Percentiles rank a stretch among this genome's conserved stretches.
Conservation (phyloP, 2,888 invertebrate genomes). For the Gortyna flavago region DNA sequence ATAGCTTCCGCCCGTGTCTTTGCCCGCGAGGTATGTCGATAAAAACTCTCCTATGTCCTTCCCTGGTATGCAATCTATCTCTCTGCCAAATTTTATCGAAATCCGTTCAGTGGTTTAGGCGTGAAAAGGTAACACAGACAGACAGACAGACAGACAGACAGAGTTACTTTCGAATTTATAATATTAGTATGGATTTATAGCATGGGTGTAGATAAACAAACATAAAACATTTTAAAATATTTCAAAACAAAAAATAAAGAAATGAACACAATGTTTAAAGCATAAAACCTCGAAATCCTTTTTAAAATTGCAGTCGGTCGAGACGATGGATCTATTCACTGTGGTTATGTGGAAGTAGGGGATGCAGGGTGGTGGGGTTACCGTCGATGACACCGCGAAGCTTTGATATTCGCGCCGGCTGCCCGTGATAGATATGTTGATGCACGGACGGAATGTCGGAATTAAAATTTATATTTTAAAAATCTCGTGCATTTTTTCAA, state of each 20-base stretch:
- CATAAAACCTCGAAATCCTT: slow-evolving; percentile 80
- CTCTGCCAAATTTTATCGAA: no score
- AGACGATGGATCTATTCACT: slow-evolving; percentile 40
- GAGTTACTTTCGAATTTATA: no score
- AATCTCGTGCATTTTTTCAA: slow-evolving; percentile 42
- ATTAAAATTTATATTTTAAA: slow-evolving; percentile 66
- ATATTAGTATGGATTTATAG: no score
- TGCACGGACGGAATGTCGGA: slow-evolving; percentile 67
- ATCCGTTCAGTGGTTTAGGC: no score
- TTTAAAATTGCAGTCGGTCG: slow-evolving; percentile 80
- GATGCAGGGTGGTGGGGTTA: slow-evolving; percentile 62
- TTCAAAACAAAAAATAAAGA: slow-evolving; percentile 46
- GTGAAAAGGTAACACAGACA: no score
- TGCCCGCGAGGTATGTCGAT: no score
- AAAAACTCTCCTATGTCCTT: no score
- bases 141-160: no score
- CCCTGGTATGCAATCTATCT: no score
- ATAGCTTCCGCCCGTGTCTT: no score
- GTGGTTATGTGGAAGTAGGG: slow-evolving; percentile 57
- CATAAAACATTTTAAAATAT: slow-evolving; percentile 17
- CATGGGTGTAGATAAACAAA: no score
- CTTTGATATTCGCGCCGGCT: slow-evolving; percentile 78
- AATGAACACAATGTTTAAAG: slow-evolving; percentile 64
- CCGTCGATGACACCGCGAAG: slow-evolving; percentile 77
- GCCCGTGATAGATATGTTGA: slow-evolving; percentile 76